phyloP scores from a whole-genome alignment of 2,113 vertebrate species.

The Triplophysa tibetana region DNA sequence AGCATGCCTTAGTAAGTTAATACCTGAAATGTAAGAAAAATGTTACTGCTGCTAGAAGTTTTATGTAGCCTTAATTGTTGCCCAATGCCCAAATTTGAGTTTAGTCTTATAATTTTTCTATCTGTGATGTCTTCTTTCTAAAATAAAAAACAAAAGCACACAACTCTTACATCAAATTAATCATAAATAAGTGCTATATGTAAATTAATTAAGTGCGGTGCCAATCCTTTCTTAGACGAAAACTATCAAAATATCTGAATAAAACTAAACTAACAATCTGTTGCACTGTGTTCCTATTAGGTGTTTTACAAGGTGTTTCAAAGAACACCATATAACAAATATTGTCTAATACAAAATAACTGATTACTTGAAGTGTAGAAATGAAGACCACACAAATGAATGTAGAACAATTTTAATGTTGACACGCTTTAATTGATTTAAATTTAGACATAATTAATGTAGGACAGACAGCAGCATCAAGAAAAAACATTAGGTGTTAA shows the following conservation, averaged over 20 bases:
- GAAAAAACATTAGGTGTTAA: conserved; percentile 49
- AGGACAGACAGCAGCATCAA: conserved; percentile 61
- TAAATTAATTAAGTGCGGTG: too few species aligned
- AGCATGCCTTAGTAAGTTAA: not conserved
- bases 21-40: not conserved
- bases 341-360: not conserved
- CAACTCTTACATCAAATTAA: too few species aligned
- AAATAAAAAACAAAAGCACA: too few species aligned
- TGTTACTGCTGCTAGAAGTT: not conserved
- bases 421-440: conserved; percentile 52
- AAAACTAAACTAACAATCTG: too few species aligned
- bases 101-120: not conserved
- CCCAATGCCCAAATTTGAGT: not conserved
- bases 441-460: conserved; percentile 51
- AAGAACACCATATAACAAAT: too few species aligned
- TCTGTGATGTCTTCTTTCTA: not conserved
- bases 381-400: conserved; percentile 17
- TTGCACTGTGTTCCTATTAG: too few species aligned
- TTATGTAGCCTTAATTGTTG: not conserved
- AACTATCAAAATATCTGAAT: too few species aligned
- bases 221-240: too few species aligned
- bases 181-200: too few species aligned
- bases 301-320: too few species aligned
- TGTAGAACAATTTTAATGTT: conserved; percentile 25
- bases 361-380: not conserved